Conservation (phyloP, 2,113 vertebrate species). For the Semicossyphus pulcher region DNA sequence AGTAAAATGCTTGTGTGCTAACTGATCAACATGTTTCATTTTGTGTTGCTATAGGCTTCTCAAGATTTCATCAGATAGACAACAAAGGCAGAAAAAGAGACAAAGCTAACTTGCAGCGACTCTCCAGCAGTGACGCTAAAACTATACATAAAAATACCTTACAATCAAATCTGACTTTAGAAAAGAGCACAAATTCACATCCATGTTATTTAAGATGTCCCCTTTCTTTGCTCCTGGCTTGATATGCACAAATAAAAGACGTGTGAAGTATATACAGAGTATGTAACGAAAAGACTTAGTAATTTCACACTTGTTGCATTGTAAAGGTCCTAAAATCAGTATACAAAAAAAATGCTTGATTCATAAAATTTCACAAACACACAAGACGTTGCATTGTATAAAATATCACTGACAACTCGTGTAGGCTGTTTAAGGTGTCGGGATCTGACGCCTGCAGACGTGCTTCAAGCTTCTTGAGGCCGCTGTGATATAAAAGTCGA, state of each 20-base stretch:
- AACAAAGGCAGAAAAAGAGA: constrained; percentile 22
- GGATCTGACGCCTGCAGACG: constrained; percentile 34
- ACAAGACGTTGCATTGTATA: constrained; percentile 21
- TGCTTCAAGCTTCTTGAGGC: constrained; percentile 49
- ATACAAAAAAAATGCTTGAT: constrained; percentile 44
- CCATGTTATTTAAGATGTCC: constrained; percentile 42
- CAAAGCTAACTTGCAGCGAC: constrained; percentile 23
- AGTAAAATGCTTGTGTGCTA: background rate
- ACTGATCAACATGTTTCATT: too few species aligned
- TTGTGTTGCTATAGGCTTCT: background rate
- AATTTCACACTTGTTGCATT: constrained; percentile 35
- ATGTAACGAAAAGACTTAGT: constrained; percentile 30
- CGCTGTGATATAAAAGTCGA: constrained; percentile 64
- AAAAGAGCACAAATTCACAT: constrained; percentile 70
- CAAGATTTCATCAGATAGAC: constrained; percentile 10
- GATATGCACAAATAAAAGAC: constrained; percentile 36
- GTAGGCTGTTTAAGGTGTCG: constrained; percentile 40
- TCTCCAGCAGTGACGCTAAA: constrained; percentile 39
- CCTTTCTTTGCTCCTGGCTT: constrained; percentile 17
- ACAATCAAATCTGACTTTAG: constrained; percentile 45
- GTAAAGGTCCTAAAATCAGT: constrained; percentile 51
- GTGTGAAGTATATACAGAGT: constrained; percentile 42
- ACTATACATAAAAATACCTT: constrained; percentile 35
- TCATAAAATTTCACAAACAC: constrained; percentile 30
- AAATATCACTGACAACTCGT: constrained; percentile 36